Evolutionary conservation across 2,888 invertebrate species (phyloP).

Genomic region (Pachliopta kotzebuea): DNA sequence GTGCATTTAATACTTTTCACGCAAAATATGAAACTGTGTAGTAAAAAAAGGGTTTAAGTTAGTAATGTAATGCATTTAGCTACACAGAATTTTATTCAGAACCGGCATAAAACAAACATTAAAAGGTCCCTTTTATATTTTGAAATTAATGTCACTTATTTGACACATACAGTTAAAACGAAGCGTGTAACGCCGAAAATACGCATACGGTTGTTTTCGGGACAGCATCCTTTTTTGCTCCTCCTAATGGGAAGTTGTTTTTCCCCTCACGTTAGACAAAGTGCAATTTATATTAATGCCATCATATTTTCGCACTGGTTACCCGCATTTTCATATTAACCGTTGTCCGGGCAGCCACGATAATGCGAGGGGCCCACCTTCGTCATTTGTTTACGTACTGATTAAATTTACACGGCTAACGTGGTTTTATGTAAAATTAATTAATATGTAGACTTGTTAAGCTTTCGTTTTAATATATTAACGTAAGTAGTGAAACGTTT

Average conservation of each 20-base stretch:
- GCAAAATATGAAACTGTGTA: background rate
- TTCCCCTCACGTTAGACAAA: slow-evolving; percentile 55
- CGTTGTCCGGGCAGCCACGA: slow-evolving; percentile 60
- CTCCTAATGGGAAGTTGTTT: slow-evolving; percentile 54
- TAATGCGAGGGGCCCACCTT: slow-evolving; percentile 69
- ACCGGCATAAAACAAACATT: background rate
- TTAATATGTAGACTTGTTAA: slow-evolving; percentile 36
- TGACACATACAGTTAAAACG: slow-evolving; percentile 15
- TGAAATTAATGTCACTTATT: slow-evolving; percentile 14
- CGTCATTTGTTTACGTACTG: slow-evolving; percentile 72
- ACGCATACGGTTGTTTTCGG: background rate
- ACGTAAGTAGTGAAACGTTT: background rate
- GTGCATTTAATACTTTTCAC: background rate
- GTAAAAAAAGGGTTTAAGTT: background rate
- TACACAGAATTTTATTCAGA: background rate
- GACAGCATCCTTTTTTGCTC: slow-evolving; percentile 24
- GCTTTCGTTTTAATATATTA: slow-evolving; percentile 8
- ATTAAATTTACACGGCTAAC: slow-evolving; percentile 73
- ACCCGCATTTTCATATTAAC: slow-evolving; percentile 74
- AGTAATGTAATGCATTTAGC: background rate
- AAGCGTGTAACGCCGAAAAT: slow-evolving; percentile 8
- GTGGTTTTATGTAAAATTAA: slow-evolving; percentile 59
- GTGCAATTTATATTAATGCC: slow-evolving; percentile 76
- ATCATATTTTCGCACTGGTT: slow-evolving; percentile 73
- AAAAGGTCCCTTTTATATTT: slow-evolving; percentile 3